Evolutionary conservation across 2,113 vertebrate species (phyloP).

Genomic region (Mustela lutreola): DNA sequence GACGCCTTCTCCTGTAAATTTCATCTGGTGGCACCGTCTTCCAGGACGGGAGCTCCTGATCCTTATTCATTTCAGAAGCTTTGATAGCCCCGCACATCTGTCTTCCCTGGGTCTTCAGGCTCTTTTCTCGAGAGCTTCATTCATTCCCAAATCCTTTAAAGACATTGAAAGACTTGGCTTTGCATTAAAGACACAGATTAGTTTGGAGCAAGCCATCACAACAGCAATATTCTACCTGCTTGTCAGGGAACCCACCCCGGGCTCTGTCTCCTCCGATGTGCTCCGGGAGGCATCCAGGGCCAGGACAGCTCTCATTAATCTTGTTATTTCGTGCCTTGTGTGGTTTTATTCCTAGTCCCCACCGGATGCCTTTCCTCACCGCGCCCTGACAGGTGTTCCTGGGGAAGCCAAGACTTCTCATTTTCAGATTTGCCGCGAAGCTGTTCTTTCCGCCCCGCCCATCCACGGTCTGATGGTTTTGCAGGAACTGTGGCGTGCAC

Average conservation of each 20-base stretch:
- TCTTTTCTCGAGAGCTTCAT: neutral
- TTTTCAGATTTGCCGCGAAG: neutral
- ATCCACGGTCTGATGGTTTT: neutral
- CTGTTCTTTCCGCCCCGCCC: neutral
- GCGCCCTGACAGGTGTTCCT: neutral
- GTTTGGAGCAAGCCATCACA: neutral
- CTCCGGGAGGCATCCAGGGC: rapidly evolving
- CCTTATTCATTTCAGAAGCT: neutral
- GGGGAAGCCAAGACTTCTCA: neutral
- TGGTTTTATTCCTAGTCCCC: neutral
- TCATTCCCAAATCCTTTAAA: neutral
- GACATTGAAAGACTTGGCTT: neutral
- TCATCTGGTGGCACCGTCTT: neutral
- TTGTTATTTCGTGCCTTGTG: neutral
- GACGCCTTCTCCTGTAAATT: neutral
- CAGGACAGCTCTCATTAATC: neutral
- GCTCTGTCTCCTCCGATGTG: neutral
- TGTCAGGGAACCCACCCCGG: neutral
- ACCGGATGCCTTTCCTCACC: neutral
- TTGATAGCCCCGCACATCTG: neutral
- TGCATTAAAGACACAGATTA: neutral
- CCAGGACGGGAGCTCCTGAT: neutral
- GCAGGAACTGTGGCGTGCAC: neutral
- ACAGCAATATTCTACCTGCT: neutral
- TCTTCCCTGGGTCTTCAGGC: neutral